Evolutionary conservation across 2,888 invertebrate genomes (phyloP).

Genomic region (Netelia inedita): DNA sequence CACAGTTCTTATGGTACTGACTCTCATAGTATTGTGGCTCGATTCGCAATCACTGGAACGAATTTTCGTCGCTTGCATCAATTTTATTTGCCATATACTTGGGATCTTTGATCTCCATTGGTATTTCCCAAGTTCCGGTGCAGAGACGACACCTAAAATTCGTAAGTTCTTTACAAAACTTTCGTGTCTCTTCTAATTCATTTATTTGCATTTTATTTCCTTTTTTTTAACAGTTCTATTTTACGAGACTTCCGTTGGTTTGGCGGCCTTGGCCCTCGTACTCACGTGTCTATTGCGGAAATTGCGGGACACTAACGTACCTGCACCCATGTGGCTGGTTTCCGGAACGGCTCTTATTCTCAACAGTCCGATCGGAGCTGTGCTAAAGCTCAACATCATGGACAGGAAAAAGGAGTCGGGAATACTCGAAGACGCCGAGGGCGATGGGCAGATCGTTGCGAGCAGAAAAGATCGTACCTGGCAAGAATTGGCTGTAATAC

Average conservation of each 20-base stretch:
- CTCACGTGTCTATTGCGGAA: constrained; percentile 80
- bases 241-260: constrained; percentile 77
- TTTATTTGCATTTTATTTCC: neutral
- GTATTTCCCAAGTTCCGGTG: constrained; percentile 88
- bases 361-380: constrained; percentile 75
- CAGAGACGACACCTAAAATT: constrained; percentile 87
- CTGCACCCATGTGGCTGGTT: constrained; percentile 78
- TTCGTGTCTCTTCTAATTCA: neutral
- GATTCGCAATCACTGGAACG: constrained; percentile 87
- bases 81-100: constrained; percentile 88
- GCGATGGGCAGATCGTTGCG: constrained; percentile 62
- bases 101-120: constrained; percentile 88
- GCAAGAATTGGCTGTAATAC: constrained; percentile 77
- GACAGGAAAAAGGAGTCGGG: constrained; percentile 65
- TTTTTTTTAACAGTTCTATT: constrained; percentile 78
- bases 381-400: constrained; percentile 72
- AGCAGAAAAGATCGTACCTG: constrained; percentile 73
- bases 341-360: constrained; percentile 73
- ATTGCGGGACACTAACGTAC: constrained; percentile 73
- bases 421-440: constrained; percentile 69
- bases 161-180: constrained; percentile 81
- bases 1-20: constrained; percentile 87
- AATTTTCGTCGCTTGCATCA: constrained; percentile 87
- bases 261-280: constrained; percentile 79
- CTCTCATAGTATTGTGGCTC: constrained; percentile 87